Evolutionary conservation across 2,888 invertebrate species (phyloP), one percentile per base, ranked within the genome.

Genomic region (Pheosia tremula): DNA sequence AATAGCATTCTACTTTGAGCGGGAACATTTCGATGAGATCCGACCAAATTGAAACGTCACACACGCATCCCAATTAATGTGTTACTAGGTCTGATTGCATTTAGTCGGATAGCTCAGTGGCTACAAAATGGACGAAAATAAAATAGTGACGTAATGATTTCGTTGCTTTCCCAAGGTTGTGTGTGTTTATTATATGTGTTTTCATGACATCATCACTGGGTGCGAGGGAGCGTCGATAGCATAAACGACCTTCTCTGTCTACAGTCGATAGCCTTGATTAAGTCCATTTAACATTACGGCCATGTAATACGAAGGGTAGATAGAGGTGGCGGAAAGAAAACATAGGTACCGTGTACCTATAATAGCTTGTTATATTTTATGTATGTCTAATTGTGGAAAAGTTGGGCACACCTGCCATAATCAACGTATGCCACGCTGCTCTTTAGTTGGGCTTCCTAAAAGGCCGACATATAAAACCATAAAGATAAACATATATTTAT

Each of bases 71-170:
- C 8, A 4, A 3, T 0, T 0, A 0, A 4, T 4, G 3, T 24
- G 36, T 13, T 7, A 24, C 3, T 1, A 5, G n/a, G 7, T 59
- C n/a, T 24, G 61, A 64, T 79, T 71, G n/a, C 67, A 80, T 64
- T 79, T 63, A 61, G 66, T 60, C 11, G 57, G 36, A 8, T 55
- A 36, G 52, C 37, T 37, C 41, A 24, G 47, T 71, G 67, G 67
- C 80, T 75, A 78, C 80, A 56, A 81, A 87, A 85, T 85, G 82
- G 80, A 86, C 88, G 63, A 85, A 89, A 89, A 89, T 89, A 89
- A 74, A 72, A 66, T 5, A 62, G 61, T 89, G 86, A 88, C 87
- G 89, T 87, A 84, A 88, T 69, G 55, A 63, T 67, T 70, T 70
- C 59, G 74, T 69, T 66, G 75, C 75, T 79, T 77, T 77, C 76